Conservation (phyloP, 92 coral and sea anemone genomes). For the Diadumene lineata region DNA sequence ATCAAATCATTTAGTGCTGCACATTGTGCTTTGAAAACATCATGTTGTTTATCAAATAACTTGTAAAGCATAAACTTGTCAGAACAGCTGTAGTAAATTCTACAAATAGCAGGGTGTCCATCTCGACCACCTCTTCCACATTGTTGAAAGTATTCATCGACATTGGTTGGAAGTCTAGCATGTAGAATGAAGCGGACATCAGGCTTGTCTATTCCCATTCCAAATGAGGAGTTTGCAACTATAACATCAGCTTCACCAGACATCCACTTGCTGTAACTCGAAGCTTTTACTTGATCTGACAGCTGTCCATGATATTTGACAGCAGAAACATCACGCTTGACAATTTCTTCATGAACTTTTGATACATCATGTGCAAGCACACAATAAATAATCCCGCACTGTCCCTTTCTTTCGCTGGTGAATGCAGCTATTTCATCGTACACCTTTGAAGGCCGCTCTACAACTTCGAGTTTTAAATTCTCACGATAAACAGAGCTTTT, state of each 20-base stretch:
- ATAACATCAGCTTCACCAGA: constrained; percentile 1
- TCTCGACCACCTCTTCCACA: constrained; percentile 31
- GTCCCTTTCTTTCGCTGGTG: background rate
- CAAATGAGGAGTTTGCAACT: constrained; percentile 29
- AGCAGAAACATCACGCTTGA: constrained; percentile 16
- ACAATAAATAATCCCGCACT: constrained; percentile 42
- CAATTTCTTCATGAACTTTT: constrained; percentile 30
- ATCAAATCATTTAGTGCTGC: constrained; percentile 16
- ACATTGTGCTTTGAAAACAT: background rate
- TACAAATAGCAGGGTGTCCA: constrained; percentile 8
- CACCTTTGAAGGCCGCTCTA: constrained; percentile 8
- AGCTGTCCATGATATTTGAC: constrained; percentile 36
- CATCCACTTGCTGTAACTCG: constrained; percentile 16
- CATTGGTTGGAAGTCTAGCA: constrained; percentile 13
- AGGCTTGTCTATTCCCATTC: constrained; percentile 37
- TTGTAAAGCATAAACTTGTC: constrained; percentile 31
- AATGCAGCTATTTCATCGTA: constrained; percentile 7
- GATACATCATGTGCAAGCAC: constrained; percentile 38
- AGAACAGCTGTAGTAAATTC: background rate
- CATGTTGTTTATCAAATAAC: constrained; percentile 14
- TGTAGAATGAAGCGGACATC: constrained; percentile 26
- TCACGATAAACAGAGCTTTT: constrained; percentile 34
- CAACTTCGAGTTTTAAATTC: constrained; percentile 34
- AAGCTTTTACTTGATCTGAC: constrained; percentile 2
- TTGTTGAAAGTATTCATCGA: constrained; percentile 30